phyloP scores from a whole-genome alignment of 1,140 invertebrate genomes.

The Anagrus nilaparvatae region DNA sequence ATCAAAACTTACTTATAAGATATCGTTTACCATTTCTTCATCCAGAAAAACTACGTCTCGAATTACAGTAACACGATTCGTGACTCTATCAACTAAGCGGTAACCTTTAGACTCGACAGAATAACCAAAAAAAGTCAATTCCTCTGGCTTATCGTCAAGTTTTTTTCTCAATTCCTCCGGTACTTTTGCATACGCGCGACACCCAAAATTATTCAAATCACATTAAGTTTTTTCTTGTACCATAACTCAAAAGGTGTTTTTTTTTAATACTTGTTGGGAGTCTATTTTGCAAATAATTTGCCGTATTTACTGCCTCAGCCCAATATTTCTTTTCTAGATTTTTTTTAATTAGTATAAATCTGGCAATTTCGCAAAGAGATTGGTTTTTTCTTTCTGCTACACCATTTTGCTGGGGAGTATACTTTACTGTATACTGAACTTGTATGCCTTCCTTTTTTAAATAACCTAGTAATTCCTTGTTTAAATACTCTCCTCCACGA shows the following conservation, averaged over 20 bases:
- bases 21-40: no score
- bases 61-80: constrained; percentile 20
- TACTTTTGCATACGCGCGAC: constrained; percentile 15
- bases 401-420: constrained; percentile 12
- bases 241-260: constrained; percentile 13
- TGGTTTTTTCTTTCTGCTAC: constrained; percentile 15
- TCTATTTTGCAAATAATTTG: constrained; percentile 31
- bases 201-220: constrained; percentile 19
- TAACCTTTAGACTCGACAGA: constrained; percentile 21
- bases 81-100: constrained; percentile 18
- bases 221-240: constrained; percentile 9
- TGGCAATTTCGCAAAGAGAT: constrained; percentile 25
- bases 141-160: constrained; percentile 17
- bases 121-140: constrained; percentile 26
- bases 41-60: constrained; percentile 24
- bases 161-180: constrained; percentile 20
- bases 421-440: constrained; percentile 14
- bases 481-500: constrained; percentile 21
- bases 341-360: constrained; percentile 25
- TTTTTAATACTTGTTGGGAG: constrained; percentile 7
- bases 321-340: constrained; percentile 27
- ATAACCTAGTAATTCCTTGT: constrained; percentile 13
- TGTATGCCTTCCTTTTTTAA: constrained; percentile 18
- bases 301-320: constrained; percentile 34
- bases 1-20: no score